Conservation (phyloP, 2,888 invertebrate genomes). For the Sisyra terminalis region DNA sequence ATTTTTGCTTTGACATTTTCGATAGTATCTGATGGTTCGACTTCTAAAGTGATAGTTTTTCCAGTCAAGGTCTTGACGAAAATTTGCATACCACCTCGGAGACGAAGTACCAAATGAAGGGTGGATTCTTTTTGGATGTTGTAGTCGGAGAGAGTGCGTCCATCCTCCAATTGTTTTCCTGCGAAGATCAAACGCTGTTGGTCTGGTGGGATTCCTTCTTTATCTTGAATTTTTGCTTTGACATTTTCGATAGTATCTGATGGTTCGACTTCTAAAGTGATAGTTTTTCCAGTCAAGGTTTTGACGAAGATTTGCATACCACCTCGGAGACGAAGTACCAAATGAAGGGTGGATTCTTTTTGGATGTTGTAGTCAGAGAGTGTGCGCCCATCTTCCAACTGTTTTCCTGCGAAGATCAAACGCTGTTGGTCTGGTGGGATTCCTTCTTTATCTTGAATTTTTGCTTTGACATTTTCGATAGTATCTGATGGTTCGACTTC, state of each 20-base stretch:
- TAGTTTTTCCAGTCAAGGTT: slow-evolving; percentile 39
- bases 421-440: slow-evolving; percentile 42
- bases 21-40: slow-evolving; percentile 42
- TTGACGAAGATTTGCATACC: slow-evolving; percentile 51
- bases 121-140: slow-evolving; percentile 89
- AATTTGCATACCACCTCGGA: slow-evolving; percentile 50
- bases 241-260: slow-evolving; percentile 42
- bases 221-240: slow-evolving; percentile 38
- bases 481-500: slow-evolving; percentile 44
- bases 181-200: slow-evolving; percentile 76
- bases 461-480: slow-evolving; percentile 46
- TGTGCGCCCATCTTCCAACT: slow-evolving; percentile 51
- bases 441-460: slow-evolving; percentile 38
- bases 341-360: slow-evolving; percentile 40
- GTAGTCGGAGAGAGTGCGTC: slow-evolving; percentile 45
- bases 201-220: slow-evolving; percentile 77
- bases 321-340: slow-evolving; percentile 42
- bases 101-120: slow-evolving; percentile 76
- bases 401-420: slow-evolving; percentile 49
- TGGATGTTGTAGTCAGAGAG: slow-evolving; percentile 47
- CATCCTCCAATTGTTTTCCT: slow-evolving; percentile 50
- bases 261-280: slow-evolving; percentile 36
- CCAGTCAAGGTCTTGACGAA: slow-evolving; percentile 37
- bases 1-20: slow-evolving; percentile 43
- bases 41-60: slow-evolving; percentile 35